Conservation (phyloP, 2,113 vertebrate genomes). For the Dicaeum eximium region DNA sequence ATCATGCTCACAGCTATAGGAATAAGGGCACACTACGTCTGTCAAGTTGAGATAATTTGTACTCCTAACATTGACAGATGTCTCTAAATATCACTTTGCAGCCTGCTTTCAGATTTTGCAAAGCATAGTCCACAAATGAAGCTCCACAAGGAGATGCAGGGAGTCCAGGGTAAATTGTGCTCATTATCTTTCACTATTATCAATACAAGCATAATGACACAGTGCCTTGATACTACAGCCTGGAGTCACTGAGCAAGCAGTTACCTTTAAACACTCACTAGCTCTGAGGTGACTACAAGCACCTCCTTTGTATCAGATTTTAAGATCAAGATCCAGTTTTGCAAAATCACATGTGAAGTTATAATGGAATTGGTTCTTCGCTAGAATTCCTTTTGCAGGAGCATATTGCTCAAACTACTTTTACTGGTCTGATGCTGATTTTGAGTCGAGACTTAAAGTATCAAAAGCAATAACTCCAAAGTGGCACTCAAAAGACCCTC, state of each 20-base stretch:
- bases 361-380: background rate
- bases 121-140: background rate
- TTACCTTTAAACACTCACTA: background rate
- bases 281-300: background rate
- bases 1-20: background rate
- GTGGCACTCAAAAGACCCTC: background rate
- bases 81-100: background rate
- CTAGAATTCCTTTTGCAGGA: background rate
- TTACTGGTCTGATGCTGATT: background rate
- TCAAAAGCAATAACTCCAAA: background rate
- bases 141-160: background rate
- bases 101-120: background rate
- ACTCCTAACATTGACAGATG: background rate
- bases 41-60: background rate
- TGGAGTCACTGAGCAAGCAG: background rate
- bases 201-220: background rate
- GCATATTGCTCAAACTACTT: background rate
- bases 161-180: background rate
- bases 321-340: background rate
- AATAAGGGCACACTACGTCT: background rate
- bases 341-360: background rate
- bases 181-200: background rate
- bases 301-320: background rate
- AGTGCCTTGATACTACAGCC: background rate
- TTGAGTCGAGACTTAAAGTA: background rate